phyloP scores from a whole-genome alignment of 2,888 invertebrate species.

The Conchocele bisecta region DNA sequence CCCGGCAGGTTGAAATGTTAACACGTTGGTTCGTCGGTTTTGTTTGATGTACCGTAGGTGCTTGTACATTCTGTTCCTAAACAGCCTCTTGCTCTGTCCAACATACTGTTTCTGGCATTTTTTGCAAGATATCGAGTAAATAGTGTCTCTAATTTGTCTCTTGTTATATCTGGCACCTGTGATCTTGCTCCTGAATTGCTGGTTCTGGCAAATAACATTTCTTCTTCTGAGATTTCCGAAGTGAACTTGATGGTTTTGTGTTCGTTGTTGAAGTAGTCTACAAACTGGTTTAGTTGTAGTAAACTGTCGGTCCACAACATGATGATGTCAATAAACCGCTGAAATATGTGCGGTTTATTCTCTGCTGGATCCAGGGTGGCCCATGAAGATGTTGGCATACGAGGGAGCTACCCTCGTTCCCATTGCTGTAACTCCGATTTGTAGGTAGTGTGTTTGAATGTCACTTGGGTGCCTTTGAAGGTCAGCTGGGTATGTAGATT shows the following conservation, averaged over 20 bases:
- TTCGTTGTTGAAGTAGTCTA: constrained; percentile 1
- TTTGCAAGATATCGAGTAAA: neutral
- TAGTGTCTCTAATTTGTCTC: neutral
- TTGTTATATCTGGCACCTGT: neutral
- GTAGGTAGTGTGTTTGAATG: constrained; percentile 22
- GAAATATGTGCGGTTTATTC: constrained; percentile 13
- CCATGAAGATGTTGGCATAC: constrained; percentile 44
- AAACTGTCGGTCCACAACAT: constrained; percentile 28
- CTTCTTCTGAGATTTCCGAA: neutral
- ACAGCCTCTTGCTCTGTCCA: neutral
- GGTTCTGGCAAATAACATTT: neutral
- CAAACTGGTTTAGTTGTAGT: constrained; percentile 3
- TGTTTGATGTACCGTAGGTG: neutral
- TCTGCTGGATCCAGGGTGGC: constrained; percentile 11
- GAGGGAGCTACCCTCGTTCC: constrained; percentile 31
- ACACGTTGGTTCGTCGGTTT: neutral
- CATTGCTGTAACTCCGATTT: constrained; percentile 44
- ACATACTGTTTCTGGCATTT: neutral
- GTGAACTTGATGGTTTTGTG: constrained; percentile 23
- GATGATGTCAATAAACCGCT: constrained; percentile 46
- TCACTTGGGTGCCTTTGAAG: no score
- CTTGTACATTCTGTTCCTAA: neutral
- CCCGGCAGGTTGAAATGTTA: neutral
- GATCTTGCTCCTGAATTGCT: neutral
- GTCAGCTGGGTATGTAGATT: no score